Conservation (phyloP, 2,113 vertebrate genomes). For the Xiphorhynchus elegans region DNA sequence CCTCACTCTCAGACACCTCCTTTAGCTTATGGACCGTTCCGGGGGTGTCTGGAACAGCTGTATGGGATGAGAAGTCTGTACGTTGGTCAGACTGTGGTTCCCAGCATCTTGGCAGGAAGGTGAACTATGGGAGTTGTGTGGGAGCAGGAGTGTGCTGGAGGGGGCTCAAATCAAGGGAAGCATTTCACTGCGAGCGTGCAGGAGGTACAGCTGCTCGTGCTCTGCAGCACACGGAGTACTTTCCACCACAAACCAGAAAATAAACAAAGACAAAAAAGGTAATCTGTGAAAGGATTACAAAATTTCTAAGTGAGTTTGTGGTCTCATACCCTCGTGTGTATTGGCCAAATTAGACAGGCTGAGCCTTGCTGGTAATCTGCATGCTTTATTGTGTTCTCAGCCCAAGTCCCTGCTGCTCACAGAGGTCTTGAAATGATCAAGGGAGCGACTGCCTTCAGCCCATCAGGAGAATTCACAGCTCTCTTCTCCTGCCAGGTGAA, state of each 20-base stretch:
- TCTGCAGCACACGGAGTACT: neutral
- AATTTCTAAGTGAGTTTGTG: neutral
- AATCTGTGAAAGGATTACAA: neutral
- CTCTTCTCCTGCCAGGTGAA: neutral
- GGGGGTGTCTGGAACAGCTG: slow-evolving; percentile 37
- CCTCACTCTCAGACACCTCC: slow-evolving; percentile 38
- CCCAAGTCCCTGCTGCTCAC: neutral
- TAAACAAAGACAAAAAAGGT: neutral
- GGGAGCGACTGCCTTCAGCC: neutral
- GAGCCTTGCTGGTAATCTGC: neutral
- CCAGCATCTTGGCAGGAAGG: slow-evolving; percentile 28
- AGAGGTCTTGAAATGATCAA: neutral
- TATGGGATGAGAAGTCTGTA: slow-evolving; percentile 12
- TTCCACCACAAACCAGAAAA: neutral
- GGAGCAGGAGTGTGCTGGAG: slow-evolving; percentile 46
- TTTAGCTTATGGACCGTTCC: slow-evolving; percentile 46
- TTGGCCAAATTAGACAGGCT: neutral
- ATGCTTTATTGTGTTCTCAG: neutral
- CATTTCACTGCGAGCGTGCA: slow-evolving; percentile 34
- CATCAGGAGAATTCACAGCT: neutral
- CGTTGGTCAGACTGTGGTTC: slow-evolving; percentile 46
- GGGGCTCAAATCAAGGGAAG: slow-evolving; percentile 15
- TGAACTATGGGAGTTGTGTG: slow-evolving; percentile 24
- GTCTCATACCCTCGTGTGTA: neutral
- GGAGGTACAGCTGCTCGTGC: neutral